These are phyloP conservation scores for Leptinotarsa haldemani DNA, from an alignment of 2,888 invertebrate genomes.

Conservation along the genomic window DNA sequence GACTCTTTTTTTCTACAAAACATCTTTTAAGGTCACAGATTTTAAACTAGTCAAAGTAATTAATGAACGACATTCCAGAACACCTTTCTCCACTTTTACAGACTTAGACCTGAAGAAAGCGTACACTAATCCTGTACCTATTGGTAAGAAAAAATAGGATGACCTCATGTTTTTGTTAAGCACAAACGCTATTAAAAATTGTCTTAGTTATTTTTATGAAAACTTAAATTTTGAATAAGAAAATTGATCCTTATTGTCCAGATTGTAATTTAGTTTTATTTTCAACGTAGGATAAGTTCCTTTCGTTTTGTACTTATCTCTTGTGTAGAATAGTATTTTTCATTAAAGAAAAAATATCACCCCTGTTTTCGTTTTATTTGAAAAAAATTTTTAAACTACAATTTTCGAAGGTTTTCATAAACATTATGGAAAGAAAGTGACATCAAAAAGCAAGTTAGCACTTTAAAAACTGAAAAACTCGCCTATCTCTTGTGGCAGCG, in stretches of 20 bases:
- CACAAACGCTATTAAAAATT: slow-evolving; percentile 24
- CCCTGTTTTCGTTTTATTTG: too few species aligned
- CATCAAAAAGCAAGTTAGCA: too few species aligned
- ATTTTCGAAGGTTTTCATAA: too few species aligned
- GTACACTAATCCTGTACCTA: slow-evolving; percentile 19
- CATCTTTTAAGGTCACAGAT: slow-evolving; percentile 25
- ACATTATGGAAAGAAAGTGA: too few species aligned
- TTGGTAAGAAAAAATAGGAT: slow-evolving; percentile 26
- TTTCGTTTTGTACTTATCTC: background rate
- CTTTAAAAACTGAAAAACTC: too few species aligned
- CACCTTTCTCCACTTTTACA: slow-evolving; percentile 23
- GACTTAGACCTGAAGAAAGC: slow-evolving; percentile 24
- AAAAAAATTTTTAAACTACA: background rate
- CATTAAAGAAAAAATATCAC: too few species aligned
- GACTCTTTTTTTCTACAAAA: slow-evolving; percentile 31
- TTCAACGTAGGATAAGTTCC: background rate
- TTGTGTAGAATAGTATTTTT: background rate
- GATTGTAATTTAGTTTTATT: background rate
- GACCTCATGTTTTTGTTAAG: slow-evolving; percentile 29
- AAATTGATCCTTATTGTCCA: slow-evolving; percentile 7
- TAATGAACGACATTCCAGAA: slow-evolving; percentile 18
- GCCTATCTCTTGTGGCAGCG: too few species aligned
- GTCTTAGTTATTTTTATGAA: slow-evolving; percentile 21
- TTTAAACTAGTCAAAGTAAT: slow-evolving; percentile 21
- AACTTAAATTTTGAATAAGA: slow-evolving; percentile 7